Conservation (phyloP, 2,113 vertebrate genomes). For the human (Homo sapiens) region DNA sequence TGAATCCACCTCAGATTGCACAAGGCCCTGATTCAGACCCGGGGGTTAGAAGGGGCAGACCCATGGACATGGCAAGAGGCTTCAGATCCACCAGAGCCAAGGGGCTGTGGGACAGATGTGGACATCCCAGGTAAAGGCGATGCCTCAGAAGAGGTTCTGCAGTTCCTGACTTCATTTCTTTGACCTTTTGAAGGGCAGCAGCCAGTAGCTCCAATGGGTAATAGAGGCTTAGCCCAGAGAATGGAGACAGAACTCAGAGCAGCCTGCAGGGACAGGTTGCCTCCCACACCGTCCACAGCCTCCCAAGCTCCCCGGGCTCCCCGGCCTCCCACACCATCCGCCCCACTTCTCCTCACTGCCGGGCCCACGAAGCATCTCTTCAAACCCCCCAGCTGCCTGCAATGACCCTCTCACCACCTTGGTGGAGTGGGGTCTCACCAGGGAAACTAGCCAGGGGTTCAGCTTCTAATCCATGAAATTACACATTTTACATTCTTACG, state of each 20-base stretch:
- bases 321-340: too few species aligned
- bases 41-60: background rate
- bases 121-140: accelerated
- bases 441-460: background rate
- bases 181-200: background rate
- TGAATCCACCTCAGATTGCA: background rate
- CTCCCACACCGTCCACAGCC: too few species aligned
- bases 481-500: too few species aligned
- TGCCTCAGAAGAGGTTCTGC: background rate
- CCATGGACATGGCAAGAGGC: too few species aligned
- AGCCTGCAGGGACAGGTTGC: background rate
- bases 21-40: too few species aligned
- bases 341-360: accelerated
- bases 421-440: accelerated
- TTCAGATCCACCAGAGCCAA: accelerated
- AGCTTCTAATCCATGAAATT: background rate
- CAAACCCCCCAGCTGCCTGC: background rate
- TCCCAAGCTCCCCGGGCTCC: too few species aligned
- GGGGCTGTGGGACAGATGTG: accelerated
- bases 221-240: background rate
- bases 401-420: background rate
- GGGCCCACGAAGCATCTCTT: accelerated
- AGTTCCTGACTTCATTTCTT: background rate
- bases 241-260: background rate
- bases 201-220: too few species aligned